Conservation (phyloP, 2,113 vertebrate species). For the Probosciger aterrimus region DNA sequence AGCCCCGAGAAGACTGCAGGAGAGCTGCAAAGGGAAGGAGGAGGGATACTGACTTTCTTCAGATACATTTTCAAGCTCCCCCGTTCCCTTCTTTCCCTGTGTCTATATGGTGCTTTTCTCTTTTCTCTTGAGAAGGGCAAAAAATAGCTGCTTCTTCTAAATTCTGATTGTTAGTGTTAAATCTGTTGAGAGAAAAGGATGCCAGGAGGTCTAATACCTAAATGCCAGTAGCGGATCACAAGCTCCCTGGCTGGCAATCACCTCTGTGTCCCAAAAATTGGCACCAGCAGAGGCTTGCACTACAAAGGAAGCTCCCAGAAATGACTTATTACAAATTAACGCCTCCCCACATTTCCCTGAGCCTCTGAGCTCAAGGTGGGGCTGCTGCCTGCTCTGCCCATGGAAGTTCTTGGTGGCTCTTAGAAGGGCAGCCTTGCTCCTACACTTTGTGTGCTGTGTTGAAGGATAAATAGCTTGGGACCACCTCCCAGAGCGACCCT, state of each 20-base stretch:
- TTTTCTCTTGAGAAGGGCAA: not conserved
- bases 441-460: not conserved
- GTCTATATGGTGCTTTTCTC: not conserved
- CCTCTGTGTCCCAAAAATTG: not conserved
- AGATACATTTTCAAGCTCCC: not conserved
- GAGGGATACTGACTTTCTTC: not conserved
- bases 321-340: not conserved
- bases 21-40: not conserved
- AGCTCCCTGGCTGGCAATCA: not conserved
- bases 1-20: not conserved
- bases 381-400: not conserved
- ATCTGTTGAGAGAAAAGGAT: not conserved
- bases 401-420: not conserved
- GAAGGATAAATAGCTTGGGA: not conserved
- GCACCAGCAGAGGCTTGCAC: not conserved
- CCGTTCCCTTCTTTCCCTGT: not conserved
- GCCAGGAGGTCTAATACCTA: not conserved
- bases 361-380: not conserved
- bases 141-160: not conserved
- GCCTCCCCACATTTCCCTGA: fast-evolving
- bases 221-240: not conserved
- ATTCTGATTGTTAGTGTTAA: not conserved
- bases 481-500: not conserved
- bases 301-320: not conserved
- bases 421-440: not conserved